Evolutionary conservation across 92 coral and sea anemone genomes (phyloP), one percentile per base, ranked within the genome.

Genomic region (Anthopleura xanthogrammica): DNA sequence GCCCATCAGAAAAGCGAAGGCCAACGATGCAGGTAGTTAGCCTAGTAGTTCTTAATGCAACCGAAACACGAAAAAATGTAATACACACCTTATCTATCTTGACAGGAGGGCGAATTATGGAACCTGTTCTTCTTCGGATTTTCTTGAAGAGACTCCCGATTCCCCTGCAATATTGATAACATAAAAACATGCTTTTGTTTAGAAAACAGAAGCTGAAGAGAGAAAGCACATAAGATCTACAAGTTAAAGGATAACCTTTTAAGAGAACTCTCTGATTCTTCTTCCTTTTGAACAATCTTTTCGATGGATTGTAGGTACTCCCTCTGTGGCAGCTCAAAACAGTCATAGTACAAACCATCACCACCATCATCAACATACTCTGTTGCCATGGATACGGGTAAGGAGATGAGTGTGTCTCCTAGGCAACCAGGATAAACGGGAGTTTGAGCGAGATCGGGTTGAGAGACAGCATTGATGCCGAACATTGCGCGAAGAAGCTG

Each of bases 401-500:
- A 66, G 8, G 91, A 86, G 43, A 94, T 89, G 20, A 83, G 91
- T 13, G 95, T 91, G 39, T 85, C 86, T 73, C 84, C 91, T 58
- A 92, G 90, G 83, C 92, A 90, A 43, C 90, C 87, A 60, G 97
- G 97, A 65, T 83, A 88, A 43, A 91, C 71, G 13, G 91, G 82
- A 12, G 85, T 73, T 65, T 91, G 97, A 46, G 79, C 80, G 52
- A 91, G 87, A 10, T 94, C 98, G 5, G 98, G 96, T 72, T 96
- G 99, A 72, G 92, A 87, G 5, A 93, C 92, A 8, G 93, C 91
- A 79, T 94, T 96, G 85, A 96, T 87, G 39, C 99, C 97, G 91
- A 96, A 96, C 92, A 96, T 96, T 22, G 98, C 91, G n/a, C 99
- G 94, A 36, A 96, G 86, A 72, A 96, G 95, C 99, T 95, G 87